Percentiles rank a stretch among this genome's conserved stretches.
Conservation (phyloP, 2,888 invertebrate genomes). For the Amphipyra berbera region DNA sequence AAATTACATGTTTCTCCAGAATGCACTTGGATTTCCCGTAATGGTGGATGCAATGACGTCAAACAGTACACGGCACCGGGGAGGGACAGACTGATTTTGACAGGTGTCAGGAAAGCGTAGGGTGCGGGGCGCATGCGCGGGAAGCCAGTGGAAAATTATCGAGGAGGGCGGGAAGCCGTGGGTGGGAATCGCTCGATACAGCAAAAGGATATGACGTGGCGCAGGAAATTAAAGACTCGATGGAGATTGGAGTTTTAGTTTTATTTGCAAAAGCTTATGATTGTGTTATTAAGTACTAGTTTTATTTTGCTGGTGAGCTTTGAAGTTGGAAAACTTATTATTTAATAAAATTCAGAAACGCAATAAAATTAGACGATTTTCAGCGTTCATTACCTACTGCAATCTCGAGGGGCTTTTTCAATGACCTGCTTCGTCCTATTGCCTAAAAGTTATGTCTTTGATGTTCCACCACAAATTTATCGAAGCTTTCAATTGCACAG, state of each 20-base stretch:
- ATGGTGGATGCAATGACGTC: constrained; percentile 74
- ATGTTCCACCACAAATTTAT: no score
- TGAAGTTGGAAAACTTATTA: neutral
- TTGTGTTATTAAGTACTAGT: constrained; percentile 13
- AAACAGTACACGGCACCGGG: constrained; percentile 63
- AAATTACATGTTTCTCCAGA: constrained; percentile 75
- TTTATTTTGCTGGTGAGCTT: constrained; percentile 12
- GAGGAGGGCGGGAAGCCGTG: constrained; percentile 60
- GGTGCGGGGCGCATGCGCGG: constrained; percentile 71
- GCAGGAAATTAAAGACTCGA: constrained; percentile 52
- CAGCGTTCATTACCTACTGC: neutral
- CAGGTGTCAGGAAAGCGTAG: constrained; percentile 80
- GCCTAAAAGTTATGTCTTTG: neutral
- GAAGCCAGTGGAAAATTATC: constrained; percentile 62
- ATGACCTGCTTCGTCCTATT: neutral
- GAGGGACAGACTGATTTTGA: constrained; percentile 75
- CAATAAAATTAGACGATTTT: neutral
- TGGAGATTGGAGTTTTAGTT: constrained; percentile 40
- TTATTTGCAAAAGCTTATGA: constrained; percentile 29
- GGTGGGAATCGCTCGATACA: constrained; percentile 66
- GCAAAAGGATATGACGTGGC: constrained; percentile 60
- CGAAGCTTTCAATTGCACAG: no score
- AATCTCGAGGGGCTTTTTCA: neutral
- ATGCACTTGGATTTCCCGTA: constrained; percentile 64
- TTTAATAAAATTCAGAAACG: neutral